Conservation (phyloP, 2,888 invertebrate species). For the Cataglyphis rosenhaueri region DNA sequence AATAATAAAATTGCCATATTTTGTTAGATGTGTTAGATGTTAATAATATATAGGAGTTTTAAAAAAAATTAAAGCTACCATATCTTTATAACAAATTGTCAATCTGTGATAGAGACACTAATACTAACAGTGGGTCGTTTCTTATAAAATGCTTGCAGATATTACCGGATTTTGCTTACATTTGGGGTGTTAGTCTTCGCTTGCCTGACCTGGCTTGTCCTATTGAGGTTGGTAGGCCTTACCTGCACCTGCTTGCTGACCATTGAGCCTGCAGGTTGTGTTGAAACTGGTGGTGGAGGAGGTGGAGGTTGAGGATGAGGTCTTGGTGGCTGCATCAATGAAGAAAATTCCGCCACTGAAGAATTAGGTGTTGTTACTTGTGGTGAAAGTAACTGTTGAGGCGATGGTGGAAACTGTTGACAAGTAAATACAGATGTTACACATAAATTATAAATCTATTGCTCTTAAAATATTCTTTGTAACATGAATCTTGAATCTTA, state of each 20-base stretch:
- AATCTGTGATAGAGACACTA: not conserved
- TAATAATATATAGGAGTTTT: not conserved
- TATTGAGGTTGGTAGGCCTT: conserved; percentile 85
- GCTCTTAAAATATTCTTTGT: not conserved
- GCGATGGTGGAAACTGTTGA: conserved; percentile 91
- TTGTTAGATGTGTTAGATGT: not conserved
- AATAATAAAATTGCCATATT: not conserved
- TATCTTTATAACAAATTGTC: not conserved
- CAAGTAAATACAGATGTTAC: conserved; percentile 46
- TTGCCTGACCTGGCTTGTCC: conserved; percentile 86
- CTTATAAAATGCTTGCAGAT: conserved; percentile 78
- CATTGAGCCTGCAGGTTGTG: conserved; percentile 85
- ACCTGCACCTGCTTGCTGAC: conserved; percentile 89
- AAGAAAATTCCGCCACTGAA: conserved; percentile 85
- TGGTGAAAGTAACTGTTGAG: conserved; percentile 88
- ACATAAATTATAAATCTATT: not conserved
- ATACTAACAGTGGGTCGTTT: conserved; percentile 62
- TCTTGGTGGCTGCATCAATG: conserved; percentile 85
- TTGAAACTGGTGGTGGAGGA: conserved; percentile 84
- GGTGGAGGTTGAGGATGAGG: conserved; percentile 86
- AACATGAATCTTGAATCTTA: conserved; percentile 83
- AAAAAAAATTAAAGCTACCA: not conserved
- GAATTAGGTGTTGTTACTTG: conserved; percentile 86
- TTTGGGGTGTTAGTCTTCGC: conserved; percentile 86
- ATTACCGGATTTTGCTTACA: conserved; percentile 83